Conservation (phyloP, 2,113 vertebrate genomes). For the Apteryx mantelli region DNA sequence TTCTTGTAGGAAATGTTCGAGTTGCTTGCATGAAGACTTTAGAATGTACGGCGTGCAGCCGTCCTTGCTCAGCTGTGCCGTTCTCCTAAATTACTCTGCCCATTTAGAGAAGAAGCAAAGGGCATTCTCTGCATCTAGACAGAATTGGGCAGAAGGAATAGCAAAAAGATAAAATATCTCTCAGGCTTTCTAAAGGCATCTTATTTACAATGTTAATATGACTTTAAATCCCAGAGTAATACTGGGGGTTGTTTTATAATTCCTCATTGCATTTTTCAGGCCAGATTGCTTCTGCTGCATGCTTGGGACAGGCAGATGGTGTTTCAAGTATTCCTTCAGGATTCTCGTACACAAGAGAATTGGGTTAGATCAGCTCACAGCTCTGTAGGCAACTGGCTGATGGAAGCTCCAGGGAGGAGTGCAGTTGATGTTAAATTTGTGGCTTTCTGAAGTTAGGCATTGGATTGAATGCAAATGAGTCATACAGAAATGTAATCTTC, state of each 20-base stretch:
- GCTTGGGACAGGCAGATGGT: neutral
- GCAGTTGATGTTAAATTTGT: neutral
- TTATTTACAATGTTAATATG: conserved; percentile 1
- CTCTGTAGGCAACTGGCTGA: neutral
- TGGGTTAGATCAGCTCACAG: neutral
- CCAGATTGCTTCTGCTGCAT: neutral
- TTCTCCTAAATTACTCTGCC: neutral
- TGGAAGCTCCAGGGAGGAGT: neutral
- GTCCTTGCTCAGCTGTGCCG: neutral
- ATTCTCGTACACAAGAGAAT: neutral
- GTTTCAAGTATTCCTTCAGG: neutral
- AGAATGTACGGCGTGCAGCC: neutral
- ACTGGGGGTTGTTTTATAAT: neutral
- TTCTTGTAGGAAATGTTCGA: neutral
- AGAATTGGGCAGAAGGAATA: conserved; percentile 29
- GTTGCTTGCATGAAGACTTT: neutral
- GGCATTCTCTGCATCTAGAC: neutral
- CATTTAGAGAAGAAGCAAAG: neutral
- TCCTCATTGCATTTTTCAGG: neutral
- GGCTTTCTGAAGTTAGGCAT: neutral
- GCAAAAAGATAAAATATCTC: neutral
- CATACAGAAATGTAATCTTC: neutral
- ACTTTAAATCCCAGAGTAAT: neutral
- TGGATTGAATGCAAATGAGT: neutral
- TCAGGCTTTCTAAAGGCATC: neutral